Evolutionary conservation across 2,113 vertebrate species (phyloP).

Genomic region (Salvelinus namaycush): DNA sequence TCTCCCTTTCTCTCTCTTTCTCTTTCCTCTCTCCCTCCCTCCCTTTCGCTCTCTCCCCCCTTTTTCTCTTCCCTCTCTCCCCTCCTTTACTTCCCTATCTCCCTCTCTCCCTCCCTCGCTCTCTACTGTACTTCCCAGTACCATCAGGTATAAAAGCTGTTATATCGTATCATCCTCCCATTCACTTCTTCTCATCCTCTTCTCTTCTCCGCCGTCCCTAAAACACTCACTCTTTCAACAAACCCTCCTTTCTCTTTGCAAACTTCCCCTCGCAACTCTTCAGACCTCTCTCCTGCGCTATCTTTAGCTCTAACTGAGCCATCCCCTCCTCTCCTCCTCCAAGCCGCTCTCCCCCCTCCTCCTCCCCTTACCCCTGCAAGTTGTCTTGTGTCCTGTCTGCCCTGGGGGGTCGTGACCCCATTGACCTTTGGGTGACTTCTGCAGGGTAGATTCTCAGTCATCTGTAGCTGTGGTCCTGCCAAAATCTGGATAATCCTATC

Average conservation of each 20-base stretch:
- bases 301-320: background rate
- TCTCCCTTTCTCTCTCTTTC: too few species aligned
- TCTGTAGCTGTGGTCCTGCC: conserved; percentile 57
- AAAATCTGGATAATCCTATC: conserved; percentile 71
- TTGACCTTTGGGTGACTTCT: conserved; percentile 61
- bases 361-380: background rate
- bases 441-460: conserved; percentile 55
- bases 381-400: conserved; percentile 14
- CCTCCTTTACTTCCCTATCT: conserved; percentile 15
- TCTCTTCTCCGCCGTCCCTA: conserved; percentile 6
- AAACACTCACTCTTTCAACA: background rate
- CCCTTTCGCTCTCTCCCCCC: background rate
- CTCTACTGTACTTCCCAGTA: background rate
- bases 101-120: conserved; percentile 1
- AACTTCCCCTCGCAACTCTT: background rate
- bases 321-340: background rate
- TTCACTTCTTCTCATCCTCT: background rate
- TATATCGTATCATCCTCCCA: background rate
- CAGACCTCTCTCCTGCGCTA: background rate
- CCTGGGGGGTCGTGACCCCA: conserved; percentile 33
- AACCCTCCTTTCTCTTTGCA: background rate
- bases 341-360: background rate
- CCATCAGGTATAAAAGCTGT: background rate
- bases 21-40: background rate
- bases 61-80: conserved; percentile 19